Base-by-base conservation (phyloP, 2,888 invertebrate species). In the Pyrochroa serraticornis region DNA sequence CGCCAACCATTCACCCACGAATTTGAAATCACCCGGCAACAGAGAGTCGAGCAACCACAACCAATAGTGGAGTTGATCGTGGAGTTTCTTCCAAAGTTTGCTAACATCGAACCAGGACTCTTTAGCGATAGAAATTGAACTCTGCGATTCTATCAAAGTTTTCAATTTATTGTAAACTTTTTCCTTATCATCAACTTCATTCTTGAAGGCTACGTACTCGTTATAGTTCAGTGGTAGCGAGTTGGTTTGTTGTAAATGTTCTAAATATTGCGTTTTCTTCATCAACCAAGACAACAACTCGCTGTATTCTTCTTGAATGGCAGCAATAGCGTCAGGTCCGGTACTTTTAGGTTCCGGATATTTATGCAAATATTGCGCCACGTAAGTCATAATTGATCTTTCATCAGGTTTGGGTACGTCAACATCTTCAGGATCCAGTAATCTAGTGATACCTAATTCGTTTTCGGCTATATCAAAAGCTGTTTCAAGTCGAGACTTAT, bases 341-440 rank as follows among this genome's bases (percentile, higher is more conserved):
- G 87, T 86, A 66, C 87, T 88, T 81, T 88, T 91, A 46, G 93
- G 92, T 82, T 93, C 93, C 42, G 93, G 93, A 81, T 93, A 93
- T 82, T 95, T 95, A 79, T 97, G 95, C 75, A 97, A 84, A 81
- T 97, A 97, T 82, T 97, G 97, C 36, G 97, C 96, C 62, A 97
- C 96, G 79, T 97, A 97, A 31, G 97, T 97, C 97, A 97, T 97
- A 71, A 97, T 94, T 62, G 95, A 96, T 80, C 94, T 92, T 79
- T 97, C 97, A 79, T 97, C 97, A 3, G 97, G 97, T 77, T 93
- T 93, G 30, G 92, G 90, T 22, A 96, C 95, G 78, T 97, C 96
- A 46, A 96, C 95, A 80, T 96, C 96, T 81, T 97, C 97, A 2
- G 97, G 93, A 77, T 97, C 97, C 50, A 97, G 81, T 7, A 97